phyloP scores from a whole-genome alignment of 2,113 vertebrate genomes.

The Sorex araneus region DNA sequence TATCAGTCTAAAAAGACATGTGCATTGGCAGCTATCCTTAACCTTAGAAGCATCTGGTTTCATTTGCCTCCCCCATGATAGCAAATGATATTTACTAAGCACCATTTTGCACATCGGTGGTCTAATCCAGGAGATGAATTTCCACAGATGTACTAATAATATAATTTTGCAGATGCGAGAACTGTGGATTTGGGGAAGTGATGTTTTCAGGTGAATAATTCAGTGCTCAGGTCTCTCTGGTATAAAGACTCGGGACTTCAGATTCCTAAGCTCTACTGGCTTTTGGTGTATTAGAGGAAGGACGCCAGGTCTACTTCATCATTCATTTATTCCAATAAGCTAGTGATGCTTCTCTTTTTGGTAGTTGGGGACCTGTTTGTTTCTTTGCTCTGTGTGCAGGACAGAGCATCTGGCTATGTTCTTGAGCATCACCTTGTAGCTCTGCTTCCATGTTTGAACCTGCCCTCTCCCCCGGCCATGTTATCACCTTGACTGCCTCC shows the following conservation, averaged over 20 bases:
- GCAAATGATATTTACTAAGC: not conserved
- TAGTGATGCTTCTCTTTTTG: not conserved
- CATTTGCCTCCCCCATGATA: not conserved
- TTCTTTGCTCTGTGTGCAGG: not conserved
- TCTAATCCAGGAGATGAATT: not conserved
- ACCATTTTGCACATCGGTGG: not conserved
- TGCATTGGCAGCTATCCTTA: not conserved
- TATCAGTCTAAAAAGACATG: not conserved
- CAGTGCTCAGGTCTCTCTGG: not conserved
- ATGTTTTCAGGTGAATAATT: not conserved
- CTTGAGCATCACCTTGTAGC: not conserved
- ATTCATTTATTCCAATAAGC: not conserved
- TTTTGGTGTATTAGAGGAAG: not conserved
- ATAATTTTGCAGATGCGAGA: constrained; percentile 16
- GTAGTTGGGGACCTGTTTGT: not conserved
- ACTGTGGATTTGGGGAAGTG: not conserved
- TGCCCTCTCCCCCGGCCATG: not conserved
- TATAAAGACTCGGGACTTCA: not conserved
- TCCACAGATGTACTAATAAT: not conserved
- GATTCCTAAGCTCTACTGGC: not conserved
- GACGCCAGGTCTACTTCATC: not conserved
- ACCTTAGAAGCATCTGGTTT: not conserved
- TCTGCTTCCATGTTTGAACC: not conserved
- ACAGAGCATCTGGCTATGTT: not conserved
- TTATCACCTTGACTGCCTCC: not conserved